Percentiles rank a stretch among this genome's conserved stretches.
phyloP scores from a whole-genome alignment of 1,140 invertebrate genomes.

The Neodiprion lecontei region DNA sequence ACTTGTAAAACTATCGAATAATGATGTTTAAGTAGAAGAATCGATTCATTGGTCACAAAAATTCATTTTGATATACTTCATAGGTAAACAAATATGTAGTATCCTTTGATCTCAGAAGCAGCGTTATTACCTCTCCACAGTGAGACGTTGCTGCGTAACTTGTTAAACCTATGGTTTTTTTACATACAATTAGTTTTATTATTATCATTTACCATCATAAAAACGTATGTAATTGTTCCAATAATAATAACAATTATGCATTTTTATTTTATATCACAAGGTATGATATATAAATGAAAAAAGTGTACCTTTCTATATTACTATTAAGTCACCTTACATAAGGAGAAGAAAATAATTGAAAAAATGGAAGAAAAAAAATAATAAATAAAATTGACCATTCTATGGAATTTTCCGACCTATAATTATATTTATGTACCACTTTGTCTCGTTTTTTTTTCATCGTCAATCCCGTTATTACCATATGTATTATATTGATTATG shows the following conservation, averaged over 20 bases:
- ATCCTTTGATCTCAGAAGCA: conserved; percentile 5
- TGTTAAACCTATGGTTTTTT: conserved; percentile 16
- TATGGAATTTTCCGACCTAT: too few relatives aligned
- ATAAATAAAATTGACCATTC: background rate
- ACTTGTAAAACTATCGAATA: too few relatives aligned
- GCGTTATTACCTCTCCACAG: conserved; percentile 7
- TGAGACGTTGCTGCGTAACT: conserved; percentile 5
- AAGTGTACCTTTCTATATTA: conserved; percentile 51
- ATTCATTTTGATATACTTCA: background rate
- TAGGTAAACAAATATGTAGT: background rate
- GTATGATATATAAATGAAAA: conserved; percentile 37
- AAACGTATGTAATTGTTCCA: conserved; percentile 45
- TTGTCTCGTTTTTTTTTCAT: too few relatives aligned
- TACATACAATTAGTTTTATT: conserved; percentile 33
- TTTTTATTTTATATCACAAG: conserved; percentile 49
- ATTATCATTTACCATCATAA: conserved; percentile 43
- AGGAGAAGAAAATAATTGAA: conserved; percentile 35
- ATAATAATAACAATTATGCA: conserved; percentile 40
- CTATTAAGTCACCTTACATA: conserved; percentile 49
- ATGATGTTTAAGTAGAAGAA: too few relatives aligned
- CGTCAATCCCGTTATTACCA: too few relatives aligned
- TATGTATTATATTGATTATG: too few relatives aligned
- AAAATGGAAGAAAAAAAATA: background rate
- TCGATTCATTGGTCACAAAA: too few relatives aligned
- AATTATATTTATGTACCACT: too few relatives aligned